Evolutionary conservation across 1,140 invertebrate species (phyloP).

Genomic region (Papilio dardanus): DNA sequence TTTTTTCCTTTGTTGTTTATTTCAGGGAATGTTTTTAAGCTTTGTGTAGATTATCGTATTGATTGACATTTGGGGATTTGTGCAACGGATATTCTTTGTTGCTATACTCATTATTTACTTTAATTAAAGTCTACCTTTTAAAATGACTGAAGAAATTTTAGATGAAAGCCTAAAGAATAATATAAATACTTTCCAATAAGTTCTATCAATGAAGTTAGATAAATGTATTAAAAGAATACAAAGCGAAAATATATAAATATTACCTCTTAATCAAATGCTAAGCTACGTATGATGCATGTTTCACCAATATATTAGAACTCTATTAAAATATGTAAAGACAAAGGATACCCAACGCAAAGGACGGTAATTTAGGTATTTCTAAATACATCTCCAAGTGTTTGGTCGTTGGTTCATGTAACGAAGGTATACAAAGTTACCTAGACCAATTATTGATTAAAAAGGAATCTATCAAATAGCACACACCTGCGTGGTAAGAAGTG

Average conservation of each 20-base stretch:
- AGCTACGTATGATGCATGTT: no score
- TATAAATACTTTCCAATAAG: no score
- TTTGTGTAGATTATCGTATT: constrained; percentile 59
- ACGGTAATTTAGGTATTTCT: no score
- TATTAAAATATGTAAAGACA: background rate
- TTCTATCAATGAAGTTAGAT: no score
- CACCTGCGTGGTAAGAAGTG: constrained; percentile 70
- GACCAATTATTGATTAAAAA: constrained; percentile 18
- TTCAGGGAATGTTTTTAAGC: constrained; percentile 57
- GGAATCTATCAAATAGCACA: constrained; percentile 43
- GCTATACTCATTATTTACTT: constrained; percentile 17
- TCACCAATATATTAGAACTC: no score
- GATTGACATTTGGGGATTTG: constrained; percentile 51
- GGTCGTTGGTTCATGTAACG: background rate
- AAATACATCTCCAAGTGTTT: no score
- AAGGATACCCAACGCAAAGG: background rate
- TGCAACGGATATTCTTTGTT: constrained; percentile 14
- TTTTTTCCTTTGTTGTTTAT: constrained; percentile 65
- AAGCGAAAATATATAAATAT: no score
- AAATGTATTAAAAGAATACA: no score
- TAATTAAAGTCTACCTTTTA: constrained; percentile 20
- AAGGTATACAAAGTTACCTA: background rate
- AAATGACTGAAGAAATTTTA: background rate
- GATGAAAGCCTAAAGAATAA: background rate
- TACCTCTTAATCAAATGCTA: no score